Evolutionary conservation across 2,888 invertebrate genomes (phyloP).

Genomic region (Scaptomyza reducta): DNA sequence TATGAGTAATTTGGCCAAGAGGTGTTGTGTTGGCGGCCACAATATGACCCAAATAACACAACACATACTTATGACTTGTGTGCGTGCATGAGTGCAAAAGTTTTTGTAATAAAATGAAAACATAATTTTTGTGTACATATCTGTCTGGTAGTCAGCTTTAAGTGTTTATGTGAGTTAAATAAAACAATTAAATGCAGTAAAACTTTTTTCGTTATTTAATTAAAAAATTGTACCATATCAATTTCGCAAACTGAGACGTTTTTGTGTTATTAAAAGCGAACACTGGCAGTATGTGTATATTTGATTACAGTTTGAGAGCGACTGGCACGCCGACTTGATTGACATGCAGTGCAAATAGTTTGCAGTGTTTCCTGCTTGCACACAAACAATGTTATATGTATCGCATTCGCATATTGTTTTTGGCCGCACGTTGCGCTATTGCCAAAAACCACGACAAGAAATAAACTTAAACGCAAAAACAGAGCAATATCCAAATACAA

Average conservation of each 20-base stretch:
- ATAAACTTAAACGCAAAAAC: slow-evolving; percentile 4
- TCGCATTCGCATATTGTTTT: slow-evolving; percentile 37
- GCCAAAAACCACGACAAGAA: slow-evolving; percentile 32
- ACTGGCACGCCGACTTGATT: slow-evolving; percentile 26
- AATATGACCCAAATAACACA: too few relatives aligned
- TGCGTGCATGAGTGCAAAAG: too few relatives aligned
- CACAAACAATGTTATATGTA: neutral
- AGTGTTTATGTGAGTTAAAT: too few relatives aligned
- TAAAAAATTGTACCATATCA: neutral
- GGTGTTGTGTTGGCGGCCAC: too few relatives aligned
- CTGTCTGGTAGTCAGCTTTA: too few relatives aligned
- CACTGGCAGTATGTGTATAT: neutral
- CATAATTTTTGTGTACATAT: too few relatives aligned
- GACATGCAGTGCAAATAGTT: slow-evolving; percentile 32
- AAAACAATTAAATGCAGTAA: neutral
- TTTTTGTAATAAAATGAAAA: too few relatives aligned
- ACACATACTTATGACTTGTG: too few relatives aligned
- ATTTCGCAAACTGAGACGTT: neutral
- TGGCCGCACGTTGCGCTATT: slow-evolving; percentile 34
- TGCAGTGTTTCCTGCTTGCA: slow-evolving; percentile 28
- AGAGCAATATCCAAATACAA: slow-evolving; percentile 13
- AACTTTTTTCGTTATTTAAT: neutral
- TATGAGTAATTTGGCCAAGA: too few relatives aligned
- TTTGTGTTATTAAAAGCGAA: slow-evolving; percentile 6
- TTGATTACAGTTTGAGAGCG: slow-evolving; percentile 25